Conservation (phyloP, 2,888 invertebrate species). For the Ephialtes manifestator region DNA sequence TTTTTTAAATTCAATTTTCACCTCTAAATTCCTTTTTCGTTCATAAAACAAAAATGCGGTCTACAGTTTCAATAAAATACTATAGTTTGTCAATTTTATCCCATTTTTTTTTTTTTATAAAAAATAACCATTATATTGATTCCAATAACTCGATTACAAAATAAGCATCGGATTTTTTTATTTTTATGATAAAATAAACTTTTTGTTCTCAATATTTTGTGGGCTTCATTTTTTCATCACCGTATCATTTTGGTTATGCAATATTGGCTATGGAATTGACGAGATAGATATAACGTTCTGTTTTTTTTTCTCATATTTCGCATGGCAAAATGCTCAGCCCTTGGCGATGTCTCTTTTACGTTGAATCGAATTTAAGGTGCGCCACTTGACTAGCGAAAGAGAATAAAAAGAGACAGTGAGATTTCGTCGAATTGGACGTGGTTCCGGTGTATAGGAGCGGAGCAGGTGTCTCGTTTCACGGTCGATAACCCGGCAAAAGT, state of each 20-base stretch:
- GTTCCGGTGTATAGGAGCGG: slow-evolving; percentile 68
- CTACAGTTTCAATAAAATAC: too few species aligned
- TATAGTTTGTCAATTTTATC: too few species aligned
- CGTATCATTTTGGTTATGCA: background rate
- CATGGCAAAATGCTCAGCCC: slow-evolving; percentile 30
- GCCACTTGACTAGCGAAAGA: slow-evolving; percentile 40
- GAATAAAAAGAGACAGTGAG: slow-evolving; percentile 49
- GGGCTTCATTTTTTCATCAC: too few species aligned
- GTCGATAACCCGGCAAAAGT: slow-evolving; percentile 75
- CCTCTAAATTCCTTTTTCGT: too few species aligned
- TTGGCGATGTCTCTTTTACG: slow-evolving; percentile 63
- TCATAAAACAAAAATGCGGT: too few species aligned
- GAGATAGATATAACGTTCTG: background rate
- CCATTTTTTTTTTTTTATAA: too few species aligned
- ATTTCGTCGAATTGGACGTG: slow-evolving; percentile 66
- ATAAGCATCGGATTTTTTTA: too few species aligned
- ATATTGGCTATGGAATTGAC: background rate
- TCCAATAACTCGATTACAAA: too few species aligned
- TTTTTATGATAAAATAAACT: too few species aligned
- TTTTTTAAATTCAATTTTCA: too few species aligned
- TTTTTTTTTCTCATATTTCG: slow-evolving; percentile 42
- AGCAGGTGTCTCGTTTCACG: slow-evolving; percentile 76
- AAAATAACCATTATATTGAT: too few species aligned
- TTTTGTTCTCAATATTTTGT: too few species aligned
- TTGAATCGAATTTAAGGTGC: slow-evolving; percentile 68